Base-by-base conservation (phyloP, 2,888 invertebrate genomes). In the Andrena praecox region DNA sequence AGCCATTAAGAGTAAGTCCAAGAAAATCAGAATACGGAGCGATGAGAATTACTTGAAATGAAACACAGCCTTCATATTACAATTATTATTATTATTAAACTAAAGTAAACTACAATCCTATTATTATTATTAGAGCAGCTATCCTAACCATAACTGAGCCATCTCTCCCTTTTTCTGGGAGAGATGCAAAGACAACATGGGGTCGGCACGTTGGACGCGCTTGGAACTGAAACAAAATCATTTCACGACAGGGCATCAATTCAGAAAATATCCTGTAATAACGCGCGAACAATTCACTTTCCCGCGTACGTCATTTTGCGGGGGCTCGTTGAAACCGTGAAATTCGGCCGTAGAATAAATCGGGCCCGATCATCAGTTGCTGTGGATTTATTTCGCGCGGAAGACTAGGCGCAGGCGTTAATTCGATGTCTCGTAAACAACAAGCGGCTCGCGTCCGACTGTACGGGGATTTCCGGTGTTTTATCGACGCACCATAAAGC, bases 381-480 rank as follows among this genome's bases (percentile, higher is more conserved):
- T 33, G 52, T 68, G 27, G 72, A 82, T 82, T 73, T 74, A 70
- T 78, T 63, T 66, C 64, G 42, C 5, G 8, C 7, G 52, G 68
- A 72, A 62, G 59, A 63, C 52, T 67, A 75, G 66, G 64, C 54
- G 60, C 54, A 6, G 24, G 62, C 82, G 67, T 82, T 82, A 82
- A 80, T 82, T 80, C 62, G 75, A 59, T 75, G 74, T 59, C 69
- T 59, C 82, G 68, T 82, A 82, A 81, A 82, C 76, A 82, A 82
- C 63, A 56, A 48, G 75, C 20, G 68, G 42, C 67, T 50, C 29
- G 67, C 50, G 20, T 71, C 56, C 60, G 76, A 81, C 72, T 56
- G 71, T 68, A 67, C 67, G 27, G 63, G 67, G 68, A 82, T 82
- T 82, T 82, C 76, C 76, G 68, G 16, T 68, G 59, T 63, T 82